Conservation (phyloP, 2,888 invertebrate species). For the Drosophila trichaetosa region DNA sequence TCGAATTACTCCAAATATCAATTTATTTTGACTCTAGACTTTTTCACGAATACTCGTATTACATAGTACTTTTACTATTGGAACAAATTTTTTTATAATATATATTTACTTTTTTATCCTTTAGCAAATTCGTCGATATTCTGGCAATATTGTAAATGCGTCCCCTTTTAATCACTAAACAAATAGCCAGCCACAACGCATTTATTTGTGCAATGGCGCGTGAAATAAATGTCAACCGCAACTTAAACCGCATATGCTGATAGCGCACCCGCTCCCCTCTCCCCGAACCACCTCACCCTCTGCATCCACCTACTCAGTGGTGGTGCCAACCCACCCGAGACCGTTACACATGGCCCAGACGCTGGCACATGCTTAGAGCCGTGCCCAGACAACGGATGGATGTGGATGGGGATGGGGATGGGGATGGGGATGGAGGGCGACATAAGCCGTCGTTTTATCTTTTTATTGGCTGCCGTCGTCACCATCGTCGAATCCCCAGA, state of each 20-base stretch:
- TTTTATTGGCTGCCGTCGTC: conserved; percentile 68
- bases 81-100: not conserved
- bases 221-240: conserved; percentile 81
- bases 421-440: conserved; percentile 2
- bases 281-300: not conserved
- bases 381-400: conserved; percentile 5
- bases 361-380: conserved; percentile 34
- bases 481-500: conserved; percentile 39
- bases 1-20: not conserved
- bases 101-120: not conserved
- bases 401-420: too few species aligned
- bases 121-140: not conserved
- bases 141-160: conserved; percentile 1
- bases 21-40: not conserved
- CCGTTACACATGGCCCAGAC: conserved; percentile 49
- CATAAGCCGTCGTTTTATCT: conserved; percentile 63
- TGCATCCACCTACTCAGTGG: not conserved
- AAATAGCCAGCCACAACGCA: conserved; percentile 70
- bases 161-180: conserved; percentile 41
- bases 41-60: not conserved
- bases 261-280: conserved; percentile 41
- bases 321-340: conserved; percentile 49
- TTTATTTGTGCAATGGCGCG: conserved; percentile 80
- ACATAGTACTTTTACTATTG: not conserved
- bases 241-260: conserved; percentile 80